Conservation (phyloP, 2,797 vertebrate genomes). For the Manis crassicaudata region DNA sequence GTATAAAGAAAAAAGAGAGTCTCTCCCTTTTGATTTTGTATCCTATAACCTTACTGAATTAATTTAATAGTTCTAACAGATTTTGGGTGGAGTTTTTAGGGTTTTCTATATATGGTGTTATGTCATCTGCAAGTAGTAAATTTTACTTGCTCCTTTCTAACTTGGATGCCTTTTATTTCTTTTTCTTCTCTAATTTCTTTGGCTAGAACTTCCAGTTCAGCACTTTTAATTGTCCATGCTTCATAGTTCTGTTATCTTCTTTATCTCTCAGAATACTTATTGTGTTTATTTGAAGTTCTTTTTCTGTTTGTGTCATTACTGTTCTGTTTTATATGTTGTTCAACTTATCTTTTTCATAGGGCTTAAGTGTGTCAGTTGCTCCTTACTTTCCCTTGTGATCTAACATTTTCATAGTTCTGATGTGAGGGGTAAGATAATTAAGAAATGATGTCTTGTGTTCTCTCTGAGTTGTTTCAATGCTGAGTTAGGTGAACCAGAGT, state of each 20-base stretch:
- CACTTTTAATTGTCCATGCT: background rate
- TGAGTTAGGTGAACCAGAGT: background rate
- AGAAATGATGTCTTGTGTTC: background rate
- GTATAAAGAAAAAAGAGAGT: too few species aligned
- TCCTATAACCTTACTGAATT: too few species aligned
- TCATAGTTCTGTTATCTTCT: background rate
- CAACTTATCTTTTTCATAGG: background rate
- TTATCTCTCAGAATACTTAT: background rate
- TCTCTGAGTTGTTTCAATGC: background rate
- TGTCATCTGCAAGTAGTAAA: too few species aligned
- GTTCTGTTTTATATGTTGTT: background rate
- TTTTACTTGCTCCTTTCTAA: too few species aligned
- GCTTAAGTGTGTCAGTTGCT: background rate
- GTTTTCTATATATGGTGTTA: too few species aligned
- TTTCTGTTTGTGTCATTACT: background rate
- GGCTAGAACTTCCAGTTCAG: background rate
- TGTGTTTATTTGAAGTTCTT: background rate
- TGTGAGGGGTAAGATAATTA: background rate
- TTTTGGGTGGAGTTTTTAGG: too few species aligned
- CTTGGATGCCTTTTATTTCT: too few species aligned
- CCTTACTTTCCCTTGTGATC: background rate
- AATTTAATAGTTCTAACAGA: too few species aligned
- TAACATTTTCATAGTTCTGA: background rate
- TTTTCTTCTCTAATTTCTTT: too few species aligned
- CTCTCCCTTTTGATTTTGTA: too few species aligned